Conservation (phyloP, 2,888 invertebrate species). For the Crepidodera aurea region DNA sequence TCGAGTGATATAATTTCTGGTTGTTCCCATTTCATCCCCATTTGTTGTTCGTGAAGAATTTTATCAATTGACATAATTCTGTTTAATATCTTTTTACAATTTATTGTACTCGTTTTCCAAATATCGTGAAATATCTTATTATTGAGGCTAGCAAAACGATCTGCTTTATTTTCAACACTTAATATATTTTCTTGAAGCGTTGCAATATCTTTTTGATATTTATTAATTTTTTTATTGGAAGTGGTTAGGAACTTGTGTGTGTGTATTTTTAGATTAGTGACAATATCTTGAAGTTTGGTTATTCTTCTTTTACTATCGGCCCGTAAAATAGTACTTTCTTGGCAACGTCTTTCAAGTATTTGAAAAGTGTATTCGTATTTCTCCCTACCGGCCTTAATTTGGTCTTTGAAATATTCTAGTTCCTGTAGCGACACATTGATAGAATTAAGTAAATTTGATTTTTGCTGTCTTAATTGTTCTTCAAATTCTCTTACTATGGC, state of each 20-base stretch:
- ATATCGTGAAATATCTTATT: constrained; percentile 69
- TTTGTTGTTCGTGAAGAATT: constrained; percentile 69
- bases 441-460: constrained; percentile 74
- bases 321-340: constrained; percentile 82
- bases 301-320: constrained; percentile 80
- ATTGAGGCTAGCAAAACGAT: constrained; percentile 70
- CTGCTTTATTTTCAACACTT: constrained; percentile 74
- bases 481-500: constrained; percentile 72
- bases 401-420: constrained; percentile 78
- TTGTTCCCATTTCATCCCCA: constrained; percentile 67
- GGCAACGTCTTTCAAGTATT: constrained; percentile 84
- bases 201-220: constrained; percentile 72
- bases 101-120: constrained; percentile 70
- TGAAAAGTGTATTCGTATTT: constrained; percentile 93
- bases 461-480: constrained; percentile 74
- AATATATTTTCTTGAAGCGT: constrained; percentile 72
- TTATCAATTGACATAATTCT: constrained; percentile 68
- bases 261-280: constrained; percentile 71
- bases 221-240: constrained; percentile 71
- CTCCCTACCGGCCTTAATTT: constrained; percentile 85
- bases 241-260: constrained; percentile 72
- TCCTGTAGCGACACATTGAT: constrained; percentile 81
- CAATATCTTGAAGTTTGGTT: constrained; percentile 78
- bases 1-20: constrained; percentile 59
- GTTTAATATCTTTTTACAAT: constrained; percentile 62